phyloP scores from a whole-genome alignment of 2,888 invertebrate species.

The Leptinotarsa rubiginosa region DNA sequence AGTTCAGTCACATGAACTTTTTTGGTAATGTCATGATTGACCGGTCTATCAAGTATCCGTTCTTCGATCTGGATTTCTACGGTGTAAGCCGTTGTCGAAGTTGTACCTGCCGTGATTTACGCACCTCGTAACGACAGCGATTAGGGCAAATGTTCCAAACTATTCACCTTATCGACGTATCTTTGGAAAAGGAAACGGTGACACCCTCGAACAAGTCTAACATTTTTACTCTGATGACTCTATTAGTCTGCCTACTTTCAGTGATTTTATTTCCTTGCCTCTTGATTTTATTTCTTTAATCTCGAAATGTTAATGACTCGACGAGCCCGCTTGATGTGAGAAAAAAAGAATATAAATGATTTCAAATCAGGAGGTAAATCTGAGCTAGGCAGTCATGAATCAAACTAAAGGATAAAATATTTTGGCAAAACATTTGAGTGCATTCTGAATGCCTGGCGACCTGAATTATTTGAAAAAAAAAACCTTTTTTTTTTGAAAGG shows the following conservation, averaged over 20 bases:
- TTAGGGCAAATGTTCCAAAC: slow-evolving; percentile 63
- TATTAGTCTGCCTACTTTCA: slow-evolving; percentile 63
- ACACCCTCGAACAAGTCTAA: slow-evolving; percentile 63
- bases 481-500: too few relatives aligned
- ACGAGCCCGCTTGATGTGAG: background rate
- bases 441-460: too few relatives aligned
- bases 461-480: too few relatives aligned
- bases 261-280: slow-evolving; percentile 52
- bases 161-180: slow-evolving; percentile 59
- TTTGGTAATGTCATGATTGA: background rate
- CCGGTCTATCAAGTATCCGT: slow-evolving; percentile 10
- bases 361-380: background rate
- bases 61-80: slow-evolving; percentile 40
- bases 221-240: slow-evolving; percentile 60
- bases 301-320: slow-evolving; percentile 33
- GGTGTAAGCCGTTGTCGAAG: slow-evolving; percentile 46
- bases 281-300: slow-evolving; percentile 40
- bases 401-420: too few relatives aligned
- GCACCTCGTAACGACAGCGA: slow-evolving; percentile 61
- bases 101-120: slow-evolving; percentile 60
- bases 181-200: slow-evolving; percentile 61
- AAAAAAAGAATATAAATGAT: background rate
- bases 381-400: too few relatives aligned
- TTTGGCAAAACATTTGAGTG: too few relatives aligned
- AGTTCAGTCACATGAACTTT: background rate